Evolutionary conservation across 2,113 vertebrate species (phyloP).

Genomic region (Leucosticte australis): DNA sequence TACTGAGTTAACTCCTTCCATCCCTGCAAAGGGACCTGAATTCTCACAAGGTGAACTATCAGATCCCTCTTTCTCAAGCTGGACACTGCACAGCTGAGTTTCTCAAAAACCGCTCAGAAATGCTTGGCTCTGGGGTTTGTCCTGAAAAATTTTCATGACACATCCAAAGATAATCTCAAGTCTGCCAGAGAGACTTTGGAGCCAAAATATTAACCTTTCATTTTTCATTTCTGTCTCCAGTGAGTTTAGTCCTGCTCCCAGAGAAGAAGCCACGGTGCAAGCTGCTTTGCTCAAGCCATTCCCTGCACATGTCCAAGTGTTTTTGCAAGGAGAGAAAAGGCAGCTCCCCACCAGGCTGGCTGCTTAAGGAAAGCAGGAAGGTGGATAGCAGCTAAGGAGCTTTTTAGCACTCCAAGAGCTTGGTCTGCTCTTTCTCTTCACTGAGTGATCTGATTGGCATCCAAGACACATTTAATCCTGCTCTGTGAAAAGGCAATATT

Average conservation of each 20-base stretch:
- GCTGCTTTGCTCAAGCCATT: background rate
- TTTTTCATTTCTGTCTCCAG: background rate
- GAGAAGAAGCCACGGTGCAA: background rate
- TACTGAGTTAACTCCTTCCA: background rate
- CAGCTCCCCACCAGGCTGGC: background rate
- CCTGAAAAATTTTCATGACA: background rate
- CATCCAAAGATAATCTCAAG: background rate
- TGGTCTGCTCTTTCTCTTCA: slow-evolving; percentile 28
- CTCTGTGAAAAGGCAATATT: background rate
- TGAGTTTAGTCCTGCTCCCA: background rate
- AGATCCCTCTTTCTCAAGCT: background rate
- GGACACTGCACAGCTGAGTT: background rate
- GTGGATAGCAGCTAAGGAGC: background rate
- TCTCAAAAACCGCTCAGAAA: background rate
- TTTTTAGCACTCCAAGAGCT: background rate
- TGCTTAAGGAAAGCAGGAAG: background rate
- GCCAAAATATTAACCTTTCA: slow-evolving; percentile 13
- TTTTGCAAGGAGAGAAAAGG: background rate
- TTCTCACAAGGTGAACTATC: background rate
- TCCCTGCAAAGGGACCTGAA: background rate
- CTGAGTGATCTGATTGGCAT: background rate
- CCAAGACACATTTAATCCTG: background rate
- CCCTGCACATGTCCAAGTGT: background rate
- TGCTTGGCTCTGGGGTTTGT: background rate
- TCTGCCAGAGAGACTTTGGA: slow-evolving; percentile 4